Conservation (phyloP, 2,113 vertebrate genomes). For the Gnathonemus echidnorhynchus region DNA sequence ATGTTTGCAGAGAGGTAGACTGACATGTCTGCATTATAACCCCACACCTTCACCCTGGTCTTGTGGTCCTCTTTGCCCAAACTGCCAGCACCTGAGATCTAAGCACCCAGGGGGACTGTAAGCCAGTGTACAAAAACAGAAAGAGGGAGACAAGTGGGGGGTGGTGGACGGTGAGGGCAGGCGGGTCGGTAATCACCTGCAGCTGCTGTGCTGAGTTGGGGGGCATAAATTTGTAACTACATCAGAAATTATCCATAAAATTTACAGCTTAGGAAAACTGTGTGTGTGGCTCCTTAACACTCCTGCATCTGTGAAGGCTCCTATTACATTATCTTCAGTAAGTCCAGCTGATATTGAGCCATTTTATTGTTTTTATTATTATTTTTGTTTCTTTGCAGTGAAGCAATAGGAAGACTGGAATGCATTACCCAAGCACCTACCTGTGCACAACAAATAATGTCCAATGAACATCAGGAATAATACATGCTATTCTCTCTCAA, state of each 20-base stretch:
- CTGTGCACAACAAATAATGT: constrained; percentile 22
- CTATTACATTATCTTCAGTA: constrained; percentile 25
- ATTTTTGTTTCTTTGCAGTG: background rate
- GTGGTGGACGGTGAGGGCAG: constrained; percentile 24
- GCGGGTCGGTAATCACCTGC: constrained; percentile 52
- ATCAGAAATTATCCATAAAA: constrained; percentile 68
- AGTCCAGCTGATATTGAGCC: background rate
- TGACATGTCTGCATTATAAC: background rate
- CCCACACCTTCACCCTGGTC: background rate
- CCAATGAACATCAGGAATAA: constrained; percentile 7
- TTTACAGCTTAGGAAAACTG: constrained; percentile 60
- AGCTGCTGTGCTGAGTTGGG: constrained; percentile 50
- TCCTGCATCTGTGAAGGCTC: constrained; percentile 38
- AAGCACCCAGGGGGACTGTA: background rate
- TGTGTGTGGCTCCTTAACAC: constrained; percentile 56
- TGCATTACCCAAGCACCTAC: background rate
- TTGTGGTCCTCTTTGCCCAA: background rate
- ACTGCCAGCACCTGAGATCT: background rate
- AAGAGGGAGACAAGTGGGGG: constrained; percentile 19
- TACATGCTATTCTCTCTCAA: background rate
- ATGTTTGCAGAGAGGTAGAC: background rate
- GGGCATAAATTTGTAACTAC: constrained; percentile 59
- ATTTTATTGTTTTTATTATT: background rate
- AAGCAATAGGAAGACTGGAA: background rate
- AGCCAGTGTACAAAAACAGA: constrained; percentile 14